phyloP scores from a whole-genome alignment of 23 tunicate species.

The Styela plicata region DNA sequence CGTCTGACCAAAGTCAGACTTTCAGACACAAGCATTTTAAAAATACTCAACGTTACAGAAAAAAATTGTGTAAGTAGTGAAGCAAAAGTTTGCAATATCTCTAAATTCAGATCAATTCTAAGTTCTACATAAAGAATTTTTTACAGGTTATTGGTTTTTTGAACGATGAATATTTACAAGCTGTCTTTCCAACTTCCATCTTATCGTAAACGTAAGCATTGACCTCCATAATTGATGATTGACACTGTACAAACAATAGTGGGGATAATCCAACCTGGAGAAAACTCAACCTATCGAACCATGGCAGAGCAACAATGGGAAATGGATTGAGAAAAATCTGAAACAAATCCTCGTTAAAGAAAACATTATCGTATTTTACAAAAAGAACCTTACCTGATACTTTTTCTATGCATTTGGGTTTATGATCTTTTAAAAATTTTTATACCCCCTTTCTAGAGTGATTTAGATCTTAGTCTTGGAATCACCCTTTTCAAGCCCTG shows the following conservation, averaged over 20 bases:
- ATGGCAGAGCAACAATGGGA: slow-evolving; percentile 88
- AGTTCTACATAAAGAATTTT: background rate
- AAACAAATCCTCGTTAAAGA: slow-evolving; percentile 37
- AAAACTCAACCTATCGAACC: slow-evolving; percentile 67
- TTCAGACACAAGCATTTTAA: too few relatives aligned
- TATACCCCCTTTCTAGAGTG: too few relatives aligned
- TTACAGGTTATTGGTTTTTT: slow-evolving; percentile 78
- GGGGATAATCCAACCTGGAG: slow-evolving; percentile 59
- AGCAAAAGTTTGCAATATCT: too few relatives aligned
- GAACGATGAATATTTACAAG: slow-evolving; percentile 57
- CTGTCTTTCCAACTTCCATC: slow-evolving; percentile 62
- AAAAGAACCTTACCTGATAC: too few relatives aligned
- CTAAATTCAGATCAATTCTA: too few relatives aligned
- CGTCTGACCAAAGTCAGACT: too few relatives aligned
- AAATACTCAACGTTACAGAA: too few relatives aligned
- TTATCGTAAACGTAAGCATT: slow-evolving; percentile 49
- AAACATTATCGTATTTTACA: background rate
- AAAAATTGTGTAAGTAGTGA: too few relatives aligned
- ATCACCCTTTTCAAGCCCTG: too few relatives aligned
- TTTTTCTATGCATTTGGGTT: too few relatives aligned
- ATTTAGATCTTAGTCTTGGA: too few relatives aligned
- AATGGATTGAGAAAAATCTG: slow-evolving; percentile 67
- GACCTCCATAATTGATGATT: slow-evolving; percentile 74
- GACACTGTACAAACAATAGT: slow-evolving; percentile 90
- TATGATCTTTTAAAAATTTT: too few relatives aligned